Evolutionary conservation across 2,888 invertebrate species (phyloP), one percentile per base, ranked within the genome.

Genomic region (Chymomyza amoena): DNA sequence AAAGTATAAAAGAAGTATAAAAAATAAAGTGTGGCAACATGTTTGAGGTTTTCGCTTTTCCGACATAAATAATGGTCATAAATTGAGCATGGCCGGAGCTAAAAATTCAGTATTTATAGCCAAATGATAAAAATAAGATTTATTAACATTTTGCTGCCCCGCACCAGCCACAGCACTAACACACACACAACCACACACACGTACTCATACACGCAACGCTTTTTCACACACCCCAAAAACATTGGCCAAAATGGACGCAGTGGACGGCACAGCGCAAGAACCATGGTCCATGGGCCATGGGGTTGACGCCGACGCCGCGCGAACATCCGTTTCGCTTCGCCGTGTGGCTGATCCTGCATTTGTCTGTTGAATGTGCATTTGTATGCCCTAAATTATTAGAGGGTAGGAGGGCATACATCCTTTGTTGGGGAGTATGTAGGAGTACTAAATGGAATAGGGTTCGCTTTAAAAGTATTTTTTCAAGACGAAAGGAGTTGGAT

Each of bases 101-200:
- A 91, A 91, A 91, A 91, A 91, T 91, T 91, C 91, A 91, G 90
- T 91, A 91, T 91, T 91, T 91, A 91, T 91, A 90, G 91, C 90
- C 90, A 79, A 90, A 91, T 91, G 91, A 91, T 91, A 91, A 91
- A 91, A 91, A 91, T 91, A 90, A 91, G 91, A 91, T 91, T 91
- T 91, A 91, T 91, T 91, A 91, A 91, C 91, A 90, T 91, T 90
- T 86, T 80, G 85, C 81, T 81, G 82, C 79, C 82, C 79, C 84
- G 74, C 75, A 68, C 69, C 72, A 54, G 66, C 67, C 67, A 71
- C 74, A 71, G 15, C 68, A 66, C 77, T 68, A 68, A 67, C 70
- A 72, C 64, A 73, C 71, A 73, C 64, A 70, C 57, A 69, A n/a
- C n/a, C 75, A 51, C 25, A 63, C 52, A 54, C 32, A 28, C n/a